These are phyloP conservation scores for Apeltes quadracus DNA, from an alignment of 2,113 vertebrate genomes.

Conservation along the genomic window DNA sequence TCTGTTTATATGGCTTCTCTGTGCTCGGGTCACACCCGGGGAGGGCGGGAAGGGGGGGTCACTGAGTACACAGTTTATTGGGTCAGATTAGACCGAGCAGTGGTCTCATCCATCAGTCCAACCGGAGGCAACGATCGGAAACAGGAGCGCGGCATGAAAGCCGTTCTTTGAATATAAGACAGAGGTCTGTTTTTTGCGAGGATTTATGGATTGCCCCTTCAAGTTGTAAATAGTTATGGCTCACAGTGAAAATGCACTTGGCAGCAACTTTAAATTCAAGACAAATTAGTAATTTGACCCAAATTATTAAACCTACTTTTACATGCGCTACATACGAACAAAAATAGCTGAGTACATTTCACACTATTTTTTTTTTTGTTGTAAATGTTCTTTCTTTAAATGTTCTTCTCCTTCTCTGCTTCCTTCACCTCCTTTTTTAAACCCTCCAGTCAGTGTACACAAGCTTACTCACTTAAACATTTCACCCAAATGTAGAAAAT, in stretches of 20 bases:
- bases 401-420: neutral
- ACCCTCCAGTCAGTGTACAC: constrained; percentile 4
- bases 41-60: constrained; percentile 5
- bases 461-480: constrained; percentile 22
- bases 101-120: neutral
- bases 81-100: constrained; percentile 10
- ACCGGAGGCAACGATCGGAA: neutral
- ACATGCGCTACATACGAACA: neutral
- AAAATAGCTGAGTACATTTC: neutral
- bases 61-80: neutral
- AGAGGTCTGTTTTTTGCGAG: neutral
- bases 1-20: neutral
- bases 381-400: neutral
- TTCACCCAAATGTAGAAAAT: constrained; percentile 46
- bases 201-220: neutral
- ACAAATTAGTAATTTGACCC: neutral
- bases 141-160: neutral
- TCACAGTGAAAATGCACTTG: neutral
- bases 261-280: neutral
- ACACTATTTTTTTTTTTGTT: neutral
- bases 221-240: neutral
- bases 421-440: constrained; percentile 2
- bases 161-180: neutral
- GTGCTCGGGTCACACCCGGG: constrained; percentile 15
- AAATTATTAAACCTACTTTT: neutral